Conservation (phyloP, 2,888 invertebrate species). For the Pachycephus smyrnensis region DNA sequence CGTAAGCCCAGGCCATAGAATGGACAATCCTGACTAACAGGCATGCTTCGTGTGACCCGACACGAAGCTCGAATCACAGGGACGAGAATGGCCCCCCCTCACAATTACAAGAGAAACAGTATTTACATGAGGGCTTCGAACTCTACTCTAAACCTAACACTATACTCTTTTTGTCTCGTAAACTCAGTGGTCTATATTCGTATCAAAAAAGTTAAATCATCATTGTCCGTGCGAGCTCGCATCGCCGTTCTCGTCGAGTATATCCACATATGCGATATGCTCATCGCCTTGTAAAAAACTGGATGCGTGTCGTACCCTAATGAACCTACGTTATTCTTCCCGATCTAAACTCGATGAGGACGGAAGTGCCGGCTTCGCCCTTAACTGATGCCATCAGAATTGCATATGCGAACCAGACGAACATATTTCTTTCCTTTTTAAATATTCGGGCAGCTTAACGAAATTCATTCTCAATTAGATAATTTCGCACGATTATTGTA, state of each 20-base stretch:
- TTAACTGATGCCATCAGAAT: conserved; percentile 24
- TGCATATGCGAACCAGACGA: conserved; percentile 33
- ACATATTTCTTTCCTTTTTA: neutral
- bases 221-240: neutral
- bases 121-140: neutral
- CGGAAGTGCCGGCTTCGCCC: conserved; percentile 1
- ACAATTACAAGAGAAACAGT: conserved; percentile 8
- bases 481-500: neutral
- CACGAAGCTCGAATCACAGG: neutral
- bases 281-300: neutral
- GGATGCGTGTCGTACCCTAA: conserved; percentile 17
- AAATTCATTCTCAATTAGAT: neutral
- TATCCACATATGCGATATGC: neutral
- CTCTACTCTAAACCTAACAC: neutral
- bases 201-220: neutral
- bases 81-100: conserved; percentile 25
- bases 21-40: neutral
- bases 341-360: conserved; percentile 24
- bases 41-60: neutral
- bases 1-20: neutral
- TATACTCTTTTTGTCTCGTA: conserved; percentile 6
- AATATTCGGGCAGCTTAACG: conserved; percentile 23
- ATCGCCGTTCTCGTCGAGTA: neutral
- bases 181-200: conserved; percentile 1
- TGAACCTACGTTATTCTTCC: conserved; percentile 5